Percentiles rank a stretch among this genome's conserved stretches.
Evolutionary conservation across 2,113 vertebrate genomes (phyloP).

Genomic region (Antechinus flavipes): DNA sequence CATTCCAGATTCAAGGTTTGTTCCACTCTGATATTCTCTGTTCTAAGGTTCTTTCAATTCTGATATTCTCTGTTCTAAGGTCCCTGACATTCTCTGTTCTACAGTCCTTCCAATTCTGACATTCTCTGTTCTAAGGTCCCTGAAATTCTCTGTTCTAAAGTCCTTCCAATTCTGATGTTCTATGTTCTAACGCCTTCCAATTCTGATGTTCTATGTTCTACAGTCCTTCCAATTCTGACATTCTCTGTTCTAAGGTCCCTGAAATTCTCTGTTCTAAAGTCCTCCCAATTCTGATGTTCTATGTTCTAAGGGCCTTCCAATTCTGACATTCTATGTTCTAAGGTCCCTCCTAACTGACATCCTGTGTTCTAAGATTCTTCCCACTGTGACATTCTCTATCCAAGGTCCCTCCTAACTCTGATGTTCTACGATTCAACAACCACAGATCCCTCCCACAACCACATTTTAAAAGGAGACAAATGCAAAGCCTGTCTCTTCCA

Average conservation of each 20-base stretch:
- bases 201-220: not conserved
- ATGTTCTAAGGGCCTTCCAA: too few relatives aligned
- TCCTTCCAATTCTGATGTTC: too few relatives aligned
- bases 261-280: too few relatives aligned
- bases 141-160: too few relatives aligned
- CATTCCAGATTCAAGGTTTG: too few relatives aligned
- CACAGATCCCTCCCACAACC: not conserved
- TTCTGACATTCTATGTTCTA: too few relatives aligned
- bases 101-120: not conserved
- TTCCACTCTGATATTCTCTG: not conserved
- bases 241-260: too few relatives aligned
- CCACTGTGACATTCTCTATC: not conserved
- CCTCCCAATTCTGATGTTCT: too few relatives aligned
- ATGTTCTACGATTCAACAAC: not conserved
- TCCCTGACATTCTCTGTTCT: not conserved
- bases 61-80: not conserved
- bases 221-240: not conserved
- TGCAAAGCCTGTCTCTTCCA: not conserved
- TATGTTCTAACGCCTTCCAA: too few relatives aligned
- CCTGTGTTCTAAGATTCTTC: not conserved
- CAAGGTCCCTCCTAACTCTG: too few relatives aligned
- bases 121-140: too few relatives aligned
- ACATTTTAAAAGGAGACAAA: not conserved
- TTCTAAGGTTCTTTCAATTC: not conserved
- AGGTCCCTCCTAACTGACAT: too few relatives aligned